These are phyloP conservation scores for Toxonevra muliebris DNA, from an alignment of 2,888 invertebrate species.

Conservation along the genomic window DNA sequence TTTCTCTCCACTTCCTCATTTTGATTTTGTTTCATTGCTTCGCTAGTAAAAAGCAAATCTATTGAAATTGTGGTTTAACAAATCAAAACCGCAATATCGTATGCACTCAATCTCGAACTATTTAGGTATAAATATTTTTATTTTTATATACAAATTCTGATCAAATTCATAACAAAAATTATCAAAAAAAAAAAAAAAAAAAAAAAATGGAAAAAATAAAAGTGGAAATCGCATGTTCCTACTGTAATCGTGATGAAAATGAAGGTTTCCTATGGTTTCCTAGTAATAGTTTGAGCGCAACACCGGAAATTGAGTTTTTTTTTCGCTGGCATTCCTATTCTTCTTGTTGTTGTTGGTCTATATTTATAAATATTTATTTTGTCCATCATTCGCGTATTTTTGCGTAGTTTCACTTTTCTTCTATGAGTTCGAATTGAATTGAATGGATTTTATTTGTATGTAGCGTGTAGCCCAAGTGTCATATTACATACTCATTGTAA, in stretches of 20 bases:
- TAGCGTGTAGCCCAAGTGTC: no score
- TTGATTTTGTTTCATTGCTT: neutral
- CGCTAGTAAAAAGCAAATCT: neutral
- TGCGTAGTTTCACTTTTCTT: no score
- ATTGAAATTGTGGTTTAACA: slow-evolving; percentile 5
- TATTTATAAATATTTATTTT: no score
- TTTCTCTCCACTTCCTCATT: neutral
- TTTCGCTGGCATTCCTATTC: no score
- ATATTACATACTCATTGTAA: no score
- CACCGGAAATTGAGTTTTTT: slow-evolving; percentile 17
- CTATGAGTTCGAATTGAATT: no score
- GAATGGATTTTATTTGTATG: no score
- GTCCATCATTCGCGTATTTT: no score
- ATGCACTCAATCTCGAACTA: slow-evolving; percentile 1
- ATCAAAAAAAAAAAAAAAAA: no score
- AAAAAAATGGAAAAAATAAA: neutral
- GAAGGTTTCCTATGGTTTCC: slow-evolving; percentile 18
- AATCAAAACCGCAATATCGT: slow-evolving; percentile 26
- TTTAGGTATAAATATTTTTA: no score
- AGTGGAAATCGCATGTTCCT: neutral
- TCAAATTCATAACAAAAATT: neutral
- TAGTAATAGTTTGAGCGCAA: neutral
- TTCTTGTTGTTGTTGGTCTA: no score
- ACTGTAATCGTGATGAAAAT: slow-evolving; percentile 12
- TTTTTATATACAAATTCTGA: neutral